Conservation (phyloP, 2,797 vertebrate species). For the Neostethus bicornis region DNA sequence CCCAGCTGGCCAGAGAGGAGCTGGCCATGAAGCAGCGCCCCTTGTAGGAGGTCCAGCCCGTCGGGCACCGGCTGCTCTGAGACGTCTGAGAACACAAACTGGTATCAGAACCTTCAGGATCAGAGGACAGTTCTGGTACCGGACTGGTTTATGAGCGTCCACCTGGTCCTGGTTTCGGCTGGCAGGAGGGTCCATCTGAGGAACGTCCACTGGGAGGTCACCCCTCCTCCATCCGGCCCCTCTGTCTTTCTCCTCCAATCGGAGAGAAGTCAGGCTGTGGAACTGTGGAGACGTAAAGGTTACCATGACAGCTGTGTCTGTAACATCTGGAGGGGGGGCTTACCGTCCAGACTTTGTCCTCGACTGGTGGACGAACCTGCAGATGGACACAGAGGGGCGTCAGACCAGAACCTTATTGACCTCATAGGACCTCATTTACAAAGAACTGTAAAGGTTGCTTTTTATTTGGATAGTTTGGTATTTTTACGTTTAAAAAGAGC, state of each 20-base stretch:
- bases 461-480: too few relatives aligned
- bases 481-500: too few relatives aligned
- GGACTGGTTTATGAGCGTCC: too few relatives aligned
- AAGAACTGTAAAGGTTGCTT: too few relatives aligned
- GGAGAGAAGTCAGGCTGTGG: slow-evolving; percentile 71
- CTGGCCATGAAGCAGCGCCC: slow-evolving; percentile 70
- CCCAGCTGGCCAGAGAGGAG: slow-evolving; percentile 67
- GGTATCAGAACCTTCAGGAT: too few relatives aligned
- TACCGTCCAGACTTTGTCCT: slow-evolving; percentile 71
- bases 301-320: not conserved
- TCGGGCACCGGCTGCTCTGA: slow-evolving; percentile 58
- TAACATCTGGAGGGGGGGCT: not conserved
- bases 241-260: slow-evolving; percentile 57
- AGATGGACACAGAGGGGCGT: not conserved
- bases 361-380: slow-evolving; percentile 56
- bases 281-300: slow-evolving; percentile 49
- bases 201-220: slow-evolving; percentile 47
- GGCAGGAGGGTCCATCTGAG: slow-evolving; percentile 52
- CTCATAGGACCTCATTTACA: too few relatives aligned
- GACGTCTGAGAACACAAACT: slow-evolving; percentile 28
- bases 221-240: slow-evolving; percentile 37
- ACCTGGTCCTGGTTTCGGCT: slow-evolving; percentile 35
- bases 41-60: slow-evolving; percentile 69
- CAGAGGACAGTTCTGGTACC: too few relatives aligned
- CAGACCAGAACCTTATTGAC: too few relatives aligned